phyloP scores from a whole-genome alignment of 2,113 vertebrate species.

The Sinocyclocheilus rhinocerous region DNA sequence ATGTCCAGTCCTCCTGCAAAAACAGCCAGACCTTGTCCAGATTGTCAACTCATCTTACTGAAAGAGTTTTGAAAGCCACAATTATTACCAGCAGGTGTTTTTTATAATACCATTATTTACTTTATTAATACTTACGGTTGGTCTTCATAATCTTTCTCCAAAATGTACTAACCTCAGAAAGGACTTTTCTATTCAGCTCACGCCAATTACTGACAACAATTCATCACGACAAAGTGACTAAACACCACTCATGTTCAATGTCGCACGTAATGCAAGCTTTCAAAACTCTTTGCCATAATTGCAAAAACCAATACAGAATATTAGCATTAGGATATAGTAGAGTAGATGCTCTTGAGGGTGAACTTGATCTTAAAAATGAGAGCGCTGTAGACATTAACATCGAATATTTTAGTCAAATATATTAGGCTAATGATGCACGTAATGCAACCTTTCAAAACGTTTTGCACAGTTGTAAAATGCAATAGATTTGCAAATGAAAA shows the following conservation, averaged over 20 bases:
- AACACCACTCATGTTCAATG: too few species aligned
- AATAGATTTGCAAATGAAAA: too few species aligned
- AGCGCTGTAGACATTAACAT: too few species aligned
- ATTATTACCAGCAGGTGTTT: not conserved
- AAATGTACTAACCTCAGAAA: not conserved
- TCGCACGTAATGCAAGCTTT: too few species aligned
- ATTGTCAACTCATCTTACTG: conserved; percentile 5
- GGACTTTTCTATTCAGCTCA: not conserved
- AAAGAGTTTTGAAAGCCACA: not conserved
- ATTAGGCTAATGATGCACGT: too few species aligned
- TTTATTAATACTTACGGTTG: not conserved
- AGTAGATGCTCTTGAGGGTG: not conserved
- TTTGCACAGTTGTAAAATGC: too few species aligned
- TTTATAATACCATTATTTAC: not conserved
- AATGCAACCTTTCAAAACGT: too few species aligned
- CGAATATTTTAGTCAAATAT: too few species aligned
- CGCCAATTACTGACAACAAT: not conserved
- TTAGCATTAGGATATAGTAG: not conserved
- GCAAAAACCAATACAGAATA: not conserved
- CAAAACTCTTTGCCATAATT: not conserved
- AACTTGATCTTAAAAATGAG: not conserved
- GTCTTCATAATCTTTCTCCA: not conserved
- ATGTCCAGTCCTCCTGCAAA: conserved; percentile 39
- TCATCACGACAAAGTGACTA: not conserved
- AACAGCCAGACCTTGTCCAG: conserved; percentile 31